A percentile compares a stretch with the other conserved stretches of the same genome.
phyloP scores from a whole-genome alignment of 2,888 invertebrate genomes.

The Hirtodrosophila confusa region DNA sequence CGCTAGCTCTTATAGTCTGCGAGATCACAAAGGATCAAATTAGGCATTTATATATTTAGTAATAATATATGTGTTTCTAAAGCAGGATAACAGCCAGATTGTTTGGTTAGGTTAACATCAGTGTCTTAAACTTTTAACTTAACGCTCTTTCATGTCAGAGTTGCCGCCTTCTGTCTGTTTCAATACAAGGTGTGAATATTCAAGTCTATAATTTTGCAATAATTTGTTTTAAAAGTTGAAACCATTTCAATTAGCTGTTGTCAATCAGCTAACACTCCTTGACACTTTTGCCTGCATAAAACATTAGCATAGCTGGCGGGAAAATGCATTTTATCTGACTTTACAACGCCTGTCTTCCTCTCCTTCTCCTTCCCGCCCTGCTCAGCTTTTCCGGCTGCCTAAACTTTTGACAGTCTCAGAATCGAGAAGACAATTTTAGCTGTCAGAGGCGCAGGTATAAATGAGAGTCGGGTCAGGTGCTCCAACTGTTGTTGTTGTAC shows the following conservation, averaged over 20 bases:
- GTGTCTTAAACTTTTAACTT: too few species aligned
- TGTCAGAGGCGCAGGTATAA: conserved; percentile 62
- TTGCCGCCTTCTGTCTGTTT: too few species aligned
- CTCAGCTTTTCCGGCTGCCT: neutral
- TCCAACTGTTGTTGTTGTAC: too few species aligned
- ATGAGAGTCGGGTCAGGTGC: conserved; percentile 10
- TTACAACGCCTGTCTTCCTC: neutral
- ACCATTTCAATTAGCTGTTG: conserved; percentile 43
- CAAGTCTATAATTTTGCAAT: too few species aligned
- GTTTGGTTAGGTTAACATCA: too few species aligned
- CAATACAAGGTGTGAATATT: too few species aligned
- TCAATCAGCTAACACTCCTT: conserved; percentile 18
- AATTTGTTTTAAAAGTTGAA: neutral
- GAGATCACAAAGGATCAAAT: too few species aligned
- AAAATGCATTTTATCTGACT: conserved; percentile 38
- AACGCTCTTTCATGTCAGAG: too few species aligned
- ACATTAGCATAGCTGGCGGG: conserved; percentile 3
- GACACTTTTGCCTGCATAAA: conserved; percentile 34
- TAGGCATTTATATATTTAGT: too few species aligned
- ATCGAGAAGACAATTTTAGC: conserved; percentile 80
- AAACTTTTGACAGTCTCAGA: conserved; percentile 61
- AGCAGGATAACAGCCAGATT: too few species aligned
- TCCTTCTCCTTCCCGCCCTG: neutral
- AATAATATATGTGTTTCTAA: too few species aligned
- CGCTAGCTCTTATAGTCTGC: too few species aligned